Evolutionary conservation across 2,113 vertebrate genomes (phyloP).

Genomic region (Pedetes capensis): DNA sequence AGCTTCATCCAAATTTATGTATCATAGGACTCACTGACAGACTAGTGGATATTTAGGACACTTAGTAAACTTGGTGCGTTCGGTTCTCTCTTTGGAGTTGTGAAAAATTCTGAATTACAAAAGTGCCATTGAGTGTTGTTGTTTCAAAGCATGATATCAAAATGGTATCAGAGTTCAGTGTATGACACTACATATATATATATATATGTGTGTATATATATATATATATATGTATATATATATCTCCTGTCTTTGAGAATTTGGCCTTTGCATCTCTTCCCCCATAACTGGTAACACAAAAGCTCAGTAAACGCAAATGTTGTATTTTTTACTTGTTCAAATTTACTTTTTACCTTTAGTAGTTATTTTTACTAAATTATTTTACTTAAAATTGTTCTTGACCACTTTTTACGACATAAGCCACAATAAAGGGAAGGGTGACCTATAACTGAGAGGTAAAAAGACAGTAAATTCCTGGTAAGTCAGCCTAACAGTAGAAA

Average conservation of each 20-base stretch:
- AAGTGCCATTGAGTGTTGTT: background rate
- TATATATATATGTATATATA: too few relatives aligned
- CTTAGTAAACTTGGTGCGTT: background rate
- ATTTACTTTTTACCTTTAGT: background rate
- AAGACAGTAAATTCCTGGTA: background rate
- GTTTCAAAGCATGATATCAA: background rate
- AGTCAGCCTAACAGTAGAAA: background rate
- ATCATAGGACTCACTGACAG: background rate
- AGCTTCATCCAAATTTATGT: background rate
- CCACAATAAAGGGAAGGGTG: background rate
- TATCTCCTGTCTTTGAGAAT: background rate
- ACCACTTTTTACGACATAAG: background rate
- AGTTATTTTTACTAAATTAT: background rate
- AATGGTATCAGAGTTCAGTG: background rate
- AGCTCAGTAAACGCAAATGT: background rate
- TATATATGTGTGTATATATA: too few relatives aligned
- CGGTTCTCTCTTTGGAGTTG: background rate
- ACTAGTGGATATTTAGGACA: background rate
- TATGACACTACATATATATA: background rate
- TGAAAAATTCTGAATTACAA: background rate
- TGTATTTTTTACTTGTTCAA: background rate
- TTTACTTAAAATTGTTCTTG: slow-evolving; percentile 1
- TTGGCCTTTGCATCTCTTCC: background rate
- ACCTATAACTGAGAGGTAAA: background rate
- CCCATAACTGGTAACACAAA: background rate